Percentiles rank a stretch among this genome's conserved stretches.
Conservation (phyloP, 2,888 invertebrate genomes). For the Drosophila recens region DNA sequence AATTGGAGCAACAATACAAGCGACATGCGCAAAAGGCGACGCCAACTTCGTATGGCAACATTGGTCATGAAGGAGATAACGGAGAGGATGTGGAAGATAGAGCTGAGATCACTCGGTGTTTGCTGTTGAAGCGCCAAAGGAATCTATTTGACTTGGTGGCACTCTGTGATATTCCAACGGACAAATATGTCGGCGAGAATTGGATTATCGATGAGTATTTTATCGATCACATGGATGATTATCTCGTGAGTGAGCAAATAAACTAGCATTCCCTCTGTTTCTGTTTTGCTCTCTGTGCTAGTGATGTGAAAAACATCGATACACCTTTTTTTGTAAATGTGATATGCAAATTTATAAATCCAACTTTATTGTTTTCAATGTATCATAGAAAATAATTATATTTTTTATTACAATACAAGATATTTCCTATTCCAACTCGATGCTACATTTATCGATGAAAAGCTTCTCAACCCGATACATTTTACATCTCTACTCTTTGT, state of each 20-base stretch:
- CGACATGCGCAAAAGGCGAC: constrained; percentile 59
- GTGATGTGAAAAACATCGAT: neutral
- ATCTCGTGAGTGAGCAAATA: constrained; percentile 76
- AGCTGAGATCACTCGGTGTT: constrained; percentile 55
- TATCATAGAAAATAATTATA: too few species aligned
- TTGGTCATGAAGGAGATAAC: constrained; percentile 22
- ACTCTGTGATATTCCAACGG: constrained; percentile 74
- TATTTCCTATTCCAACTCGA: neutral
- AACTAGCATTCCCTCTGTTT: constrained; percentile 8
- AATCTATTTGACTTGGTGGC: constrained; percentile 82
- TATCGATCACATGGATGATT: constrained; percentile 77
- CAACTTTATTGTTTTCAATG: neutral
- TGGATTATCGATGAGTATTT: constrained; percentile 84
- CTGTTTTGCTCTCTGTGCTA: neutral
- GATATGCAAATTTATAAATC: neutral
- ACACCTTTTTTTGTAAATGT: neutral
- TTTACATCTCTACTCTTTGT: neutral
- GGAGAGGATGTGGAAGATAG: constrained; percentile 22
- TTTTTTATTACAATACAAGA: too few species aligned
- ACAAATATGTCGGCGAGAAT: constrained; percentile 80
- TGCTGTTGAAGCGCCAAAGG: constrained; percentile 68
- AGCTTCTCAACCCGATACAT: neutral
- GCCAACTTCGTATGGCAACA: constrained; percentile 36
- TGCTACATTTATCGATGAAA: neutral
- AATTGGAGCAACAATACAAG: constrained; percentile 71